Evolutionary conservation across 2,888 invertebrate genomes (phyloP).

Genomic region (Andrena chrysosceles): DNA sequence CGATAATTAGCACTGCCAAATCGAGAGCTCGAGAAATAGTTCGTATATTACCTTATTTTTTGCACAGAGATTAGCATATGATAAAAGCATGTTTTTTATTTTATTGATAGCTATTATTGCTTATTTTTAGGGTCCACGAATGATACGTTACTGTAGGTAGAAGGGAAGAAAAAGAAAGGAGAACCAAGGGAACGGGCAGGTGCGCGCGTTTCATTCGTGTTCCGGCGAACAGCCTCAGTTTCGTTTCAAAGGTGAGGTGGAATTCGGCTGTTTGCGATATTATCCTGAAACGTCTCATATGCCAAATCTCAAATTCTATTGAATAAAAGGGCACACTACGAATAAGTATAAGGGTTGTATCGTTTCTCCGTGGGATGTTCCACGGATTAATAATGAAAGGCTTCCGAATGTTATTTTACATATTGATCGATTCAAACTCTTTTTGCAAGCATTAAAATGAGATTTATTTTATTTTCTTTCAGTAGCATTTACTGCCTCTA

Average conservation of each 20-base stretch:
- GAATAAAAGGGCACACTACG: conserved; percentile 24
- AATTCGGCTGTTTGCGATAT: conserved; percentile 59
- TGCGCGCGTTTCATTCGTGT: conserved; percentile 82
- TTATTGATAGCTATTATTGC: conserved; percentile 35
- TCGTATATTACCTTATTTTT: not conserved
- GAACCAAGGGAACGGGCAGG: conserved; percentile 75
- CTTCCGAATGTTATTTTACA: not conserved
- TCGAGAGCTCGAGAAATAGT: not conserved
- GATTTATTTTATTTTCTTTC: not conserved
- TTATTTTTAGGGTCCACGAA: conserved; percentile 49
- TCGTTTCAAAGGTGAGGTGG: conserved; percentile 64
- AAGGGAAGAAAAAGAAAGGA: conserved; percentile 63
- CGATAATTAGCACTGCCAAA: no score
- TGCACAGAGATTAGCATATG: not conserved
- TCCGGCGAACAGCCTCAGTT: conserved; percentile 72
- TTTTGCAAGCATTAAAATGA: not conserved
- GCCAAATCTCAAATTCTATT: conserved; percentile 45
- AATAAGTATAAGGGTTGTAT: conserved; percentile 18
- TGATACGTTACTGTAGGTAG: conserved; percentile 64
- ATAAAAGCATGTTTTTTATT: conserved; percentile 14
- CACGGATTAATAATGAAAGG: conserved; percentile 12
- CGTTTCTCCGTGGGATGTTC: not conserved
- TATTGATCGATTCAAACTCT: not conserved
- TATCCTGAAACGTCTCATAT: conserved; percentile 56
- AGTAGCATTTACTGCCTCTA: not conserved